phyloP scores from a whole-genome alignment of 1,140 invertebrate species.

The Melanaphis sacchari region DNA sequence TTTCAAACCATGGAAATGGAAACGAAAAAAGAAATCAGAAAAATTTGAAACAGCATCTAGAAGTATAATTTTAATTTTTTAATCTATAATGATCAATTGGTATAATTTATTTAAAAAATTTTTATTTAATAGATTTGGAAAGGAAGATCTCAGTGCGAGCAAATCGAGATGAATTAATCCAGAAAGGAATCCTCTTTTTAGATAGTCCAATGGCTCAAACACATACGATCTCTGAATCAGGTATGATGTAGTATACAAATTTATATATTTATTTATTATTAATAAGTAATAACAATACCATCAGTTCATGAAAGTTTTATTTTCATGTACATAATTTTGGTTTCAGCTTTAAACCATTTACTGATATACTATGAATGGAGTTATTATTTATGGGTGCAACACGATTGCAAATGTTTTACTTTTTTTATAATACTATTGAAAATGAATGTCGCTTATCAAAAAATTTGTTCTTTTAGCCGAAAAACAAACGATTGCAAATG shows the following conservation, averaged over 20 bases:
- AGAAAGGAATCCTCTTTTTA: constrained; percentile 92
- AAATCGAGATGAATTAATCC: constrained; percentile 94
- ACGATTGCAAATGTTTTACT: too few relatives aligned
- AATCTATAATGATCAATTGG: neutral
- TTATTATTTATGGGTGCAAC: too few relatives aligned
- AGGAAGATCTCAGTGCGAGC: constrained; percentile 97
- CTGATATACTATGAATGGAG: neutral
- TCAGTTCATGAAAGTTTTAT: too few relatives aligned
- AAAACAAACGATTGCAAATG: too few relatives aligned
- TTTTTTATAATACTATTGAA: too few relatives aligned
- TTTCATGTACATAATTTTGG: too few relatives aligned
- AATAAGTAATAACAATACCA: neutral
- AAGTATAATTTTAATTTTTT: constrained; percentile 74
- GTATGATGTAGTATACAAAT: constrained; percentile 36
- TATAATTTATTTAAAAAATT: constrained; percentile 59
- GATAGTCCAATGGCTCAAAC: constrained; percentile 75
- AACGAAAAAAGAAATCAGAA: constrained; percentile 97
- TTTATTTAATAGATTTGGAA: constrained; percentile 82
- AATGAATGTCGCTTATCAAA: too few relatives aligned
- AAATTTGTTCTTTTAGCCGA: too few relatives aligned
- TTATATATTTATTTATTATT: neutral
- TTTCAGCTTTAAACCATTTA: neutral
- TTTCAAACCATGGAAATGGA: constrained; percentile 99
- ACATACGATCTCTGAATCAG: constrained; percentile 56
- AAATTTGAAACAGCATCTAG: constrained; percentile 94